These are phyloP conservation scores for Plutomurus gul DNA, from an alignment of 1,140 invertebrate genomes.

Conservation along the genomic window DNA sequence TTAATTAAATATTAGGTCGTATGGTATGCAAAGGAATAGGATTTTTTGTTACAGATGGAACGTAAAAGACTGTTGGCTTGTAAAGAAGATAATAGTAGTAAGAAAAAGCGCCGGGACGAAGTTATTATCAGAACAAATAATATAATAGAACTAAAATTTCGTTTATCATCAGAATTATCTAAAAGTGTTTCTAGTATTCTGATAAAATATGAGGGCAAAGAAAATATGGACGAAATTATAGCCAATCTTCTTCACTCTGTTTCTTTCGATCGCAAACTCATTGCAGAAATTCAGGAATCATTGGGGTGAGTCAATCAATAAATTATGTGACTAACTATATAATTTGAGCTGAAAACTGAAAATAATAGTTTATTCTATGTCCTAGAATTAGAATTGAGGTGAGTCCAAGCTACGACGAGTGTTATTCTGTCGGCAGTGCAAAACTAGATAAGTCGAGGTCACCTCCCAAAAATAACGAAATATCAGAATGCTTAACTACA, in stretches of 20 bases:
- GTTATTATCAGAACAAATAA: neutral
- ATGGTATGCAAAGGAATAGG: too few relatives aligned
- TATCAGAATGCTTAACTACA: too few relatives aligned
- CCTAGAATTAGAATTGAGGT: too few relatives aligned
- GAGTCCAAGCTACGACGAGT: too few relatives aligned
- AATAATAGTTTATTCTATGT: too few relatives aligned
- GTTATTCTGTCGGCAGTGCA: too few relatives aligned
- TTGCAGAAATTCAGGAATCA: neutral
- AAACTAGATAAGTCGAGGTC: too few relatives aligned
- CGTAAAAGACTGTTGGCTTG: neutral
- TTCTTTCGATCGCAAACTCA: neutral
- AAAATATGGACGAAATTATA: conserved; percentile 9
- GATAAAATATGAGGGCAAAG: neutral
- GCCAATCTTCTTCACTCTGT: neutral
- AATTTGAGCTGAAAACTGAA: too few relatives aligned
- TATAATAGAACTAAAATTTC: neutral
- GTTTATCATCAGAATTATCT: neutral
- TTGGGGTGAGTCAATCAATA: neutral
- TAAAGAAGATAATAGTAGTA: neutral
- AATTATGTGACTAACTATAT: too few relatives aligned
- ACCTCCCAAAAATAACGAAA: too few relatives aligned
- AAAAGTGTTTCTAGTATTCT: neutral
- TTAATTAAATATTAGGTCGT: too few relatives aligned
- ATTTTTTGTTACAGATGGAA: neutral
- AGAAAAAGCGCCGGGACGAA: neutral